Evolutionary conservation across 2,888 invertebrate genomes (phyloP).

Genomic region (Thecophora atra): DNA sequence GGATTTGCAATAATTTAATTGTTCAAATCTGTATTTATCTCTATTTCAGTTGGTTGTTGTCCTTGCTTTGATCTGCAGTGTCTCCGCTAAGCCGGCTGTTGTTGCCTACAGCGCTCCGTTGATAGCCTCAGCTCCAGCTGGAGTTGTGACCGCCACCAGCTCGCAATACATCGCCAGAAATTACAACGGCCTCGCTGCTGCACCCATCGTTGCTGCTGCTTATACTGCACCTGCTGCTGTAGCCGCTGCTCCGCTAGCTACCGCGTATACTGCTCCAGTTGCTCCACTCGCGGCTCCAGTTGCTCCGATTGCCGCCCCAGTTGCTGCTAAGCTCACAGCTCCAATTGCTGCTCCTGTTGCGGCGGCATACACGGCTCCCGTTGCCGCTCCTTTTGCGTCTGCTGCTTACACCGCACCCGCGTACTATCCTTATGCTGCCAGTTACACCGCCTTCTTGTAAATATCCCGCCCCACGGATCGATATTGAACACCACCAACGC

Average conservation of each 20-base stretch:
- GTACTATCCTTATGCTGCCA: conserved; percentile 5
- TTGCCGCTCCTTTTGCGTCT: conserved; percentile 43
- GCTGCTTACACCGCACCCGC: conserved; percentile 51
- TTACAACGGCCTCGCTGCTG: conserved; percentile 52
- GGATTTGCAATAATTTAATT: neutral
- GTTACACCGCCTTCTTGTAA: conserved; percentile 10
- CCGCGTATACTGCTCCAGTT: conserved; percentile 45
- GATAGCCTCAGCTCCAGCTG: conserved; percentile 41
- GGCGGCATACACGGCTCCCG: conserved; percentile 45
- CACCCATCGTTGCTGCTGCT: conserved; percentile 68
- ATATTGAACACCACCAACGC: no score
- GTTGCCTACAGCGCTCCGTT: conserved; percentile 46
- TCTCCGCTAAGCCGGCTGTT: conserved; percentile 67
- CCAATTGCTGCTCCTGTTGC: conserved; percentile 49
- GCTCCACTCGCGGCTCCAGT: conserved; percentile 47
- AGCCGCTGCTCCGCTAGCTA: conserved; percentile 45
- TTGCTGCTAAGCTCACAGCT: conserved; percentile 44
- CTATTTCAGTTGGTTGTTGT: conserved; percentile 60
- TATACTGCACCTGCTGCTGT: conserved; percentile 55
- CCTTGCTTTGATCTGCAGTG: conserved; percentile 65
- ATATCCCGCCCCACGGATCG: neutral
- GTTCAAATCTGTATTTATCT: conserved; percentile 1
- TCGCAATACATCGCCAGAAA: conserved; percentile 63
- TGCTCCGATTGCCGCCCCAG: conserved; percentile 45
- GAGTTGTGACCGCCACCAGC: conserved; percentile 55